A percentile compares a stretch with the other conserved stretches of the same genome.
phyloP scores from a whole-genome alignment of 2,113 vertebrate species.

The Marmota monax region DNA sequence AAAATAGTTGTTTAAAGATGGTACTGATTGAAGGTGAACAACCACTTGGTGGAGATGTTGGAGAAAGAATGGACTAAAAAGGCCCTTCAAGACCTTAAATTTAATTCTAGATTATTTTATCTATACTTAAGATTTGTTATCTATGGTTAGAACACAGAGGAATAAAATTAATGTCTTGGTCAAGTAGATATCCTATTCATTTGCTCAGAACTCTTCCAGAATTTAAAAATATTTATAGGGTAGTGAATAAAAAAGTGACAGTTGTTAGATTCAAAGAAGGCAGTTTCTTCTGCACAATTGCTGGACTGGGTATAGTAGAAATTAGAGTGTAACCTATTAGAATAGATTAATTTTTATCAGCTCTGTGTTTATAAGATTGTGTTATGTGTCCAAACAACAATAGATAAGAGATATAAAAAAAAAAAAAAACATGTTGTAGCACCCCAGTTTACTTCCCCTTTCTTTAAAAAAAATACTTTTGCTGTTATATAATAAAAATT shows the following conservation, averaged over 20 bases:
- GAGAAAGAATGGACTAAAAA: conserved; percentile 70
- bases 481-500: conserved; percentile 54
- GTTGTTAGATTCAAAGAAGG: not conserved
- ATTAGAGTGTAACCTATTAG: conserved; percentile 23
- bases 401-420: conserved; percentile 2
- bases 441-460: not conserved
- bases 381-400: not conserved
- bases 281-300: conserved; percentile 41
- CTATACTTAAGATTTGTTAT: conserved; percentile 38
- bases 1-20: conserved; percentile 52
- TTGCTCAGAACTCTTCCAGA: conserved; percentile 48
- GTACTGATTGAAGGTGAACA: conserved; percentile 47
- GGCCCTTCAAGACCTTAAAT: not conserved
- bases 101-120: conserved; percentile 14
- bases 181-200: conserved; percentile 47
- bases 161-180: conserved; percentile 46
- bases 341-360: conserved; percentile 55
- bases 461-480: conserved; percentile 47
- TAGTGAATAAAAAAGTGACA: conserved; percentile 11
- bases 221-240: conserved; percentile 49
- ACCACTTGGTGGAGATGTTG: conserved; percentile 80
- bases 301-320: conserved; percentile 26
- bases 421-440: conserved; percentile 47
- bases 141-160: conserved; percentile 27
- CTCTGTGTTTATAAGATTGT: conserved; percentile 25